Evolutionary conservation across 2,888 invertebrate species (phyloP).

Genomic region (Automeris io): DNA sequence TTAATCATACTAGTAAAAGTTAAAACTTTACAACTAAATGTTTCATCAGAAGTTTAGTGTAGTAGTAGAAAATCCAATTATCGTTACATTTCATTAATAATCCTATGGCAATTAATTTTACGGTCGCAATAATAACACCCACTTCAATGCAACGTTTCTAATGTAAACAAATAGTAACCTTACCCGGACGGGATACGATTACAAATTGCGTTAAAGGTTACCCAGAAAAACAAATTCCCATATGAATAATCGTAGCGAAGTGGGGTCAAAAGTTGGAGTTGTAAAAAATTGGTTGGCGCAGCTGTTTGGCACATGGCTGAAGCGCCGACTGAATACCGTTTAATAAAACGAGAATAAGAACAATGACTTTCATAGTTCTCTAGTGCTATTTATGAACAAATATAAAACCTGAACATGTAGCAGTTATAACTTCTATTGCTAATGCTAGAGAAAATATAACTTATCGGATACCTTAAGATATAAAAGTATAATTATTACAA

Average conservation of each 20-base stretch:
- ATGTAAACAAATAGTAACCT: conserved; percentile 30
- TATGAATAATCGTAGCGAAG: conserved; percentile 68
- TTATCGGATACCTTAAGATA: not conserved
- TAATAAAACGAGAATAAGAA: conserved; percentile 27
- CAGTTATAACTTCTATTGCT: no score
- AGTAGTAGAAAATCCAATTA: no score
- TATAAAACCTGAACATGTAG: no score
- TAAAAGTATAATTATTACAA: not conserved
- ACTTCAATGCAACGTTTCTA: conserved; percentile 28
- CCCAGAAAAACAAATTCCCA: conserved; percentile 60
- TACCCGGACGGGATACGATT: conserved; percentile 34
- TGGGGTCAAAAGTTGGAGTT: conserved; percentile 70
- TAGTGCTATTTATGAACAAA: not conserved
- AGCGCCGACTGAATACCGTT: conserved; percentile 26
- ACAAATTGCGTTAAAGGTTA: conserved; percentile 42
- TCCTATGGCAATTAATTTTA: conserved; percentile 50
- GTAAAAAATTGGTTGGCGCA: conserved; percentile 66
- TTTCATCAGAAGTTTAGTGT: no score
- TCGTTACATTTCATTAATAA: conserved; percentile 31
- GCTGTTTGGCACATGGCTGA: conserved; percentile 66
- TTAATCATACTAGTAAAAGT: no score
- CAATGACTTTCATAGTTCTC: not conserved
- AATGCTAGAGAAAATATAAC: no score
- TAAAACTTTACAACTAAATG: no score
- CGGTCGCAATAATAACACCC: conserved; percentile 45